Percentiles rank a stretch among this genome's conserved stretches.
Evolutionary conservation across 1,140 invertebrate genomes (phyloP).

Genomic region (Phocides pigmalion): DNA sequence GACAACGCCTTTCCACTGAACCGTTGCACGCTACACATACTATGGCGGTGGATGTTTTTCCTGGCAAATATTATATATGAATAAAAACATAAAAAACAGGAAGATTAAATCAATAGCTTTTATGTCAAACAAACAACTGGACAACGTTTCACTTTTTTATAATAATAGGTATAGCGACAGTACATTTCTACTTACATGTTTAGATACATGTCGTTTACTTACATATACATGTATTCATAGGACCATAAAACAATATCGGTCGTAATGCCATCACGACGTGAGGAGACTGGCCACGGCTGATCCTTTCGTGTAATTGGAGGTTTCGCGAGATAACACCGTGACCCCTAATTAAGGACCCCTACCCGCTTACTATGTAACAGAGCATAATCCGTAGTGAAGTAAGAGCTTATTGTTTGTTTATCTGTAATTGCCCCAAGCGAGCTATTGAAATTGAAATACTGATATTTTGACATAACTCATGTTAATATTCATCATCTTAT

Average conservation of each 20-base stretch:
- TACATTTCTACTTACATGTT: neutral
- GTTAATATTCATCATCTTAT: too few species aligned
- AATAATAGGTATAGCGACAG: neutral
- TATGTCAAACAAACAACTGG: too few species aligned
- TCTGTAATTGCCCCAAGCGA: neutral
- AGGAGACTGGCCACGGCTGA: constrained; percentile 61
- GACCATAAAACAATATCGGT: constrained; percentile 17
- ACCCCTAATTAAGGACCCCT: constrained; percentile 66
- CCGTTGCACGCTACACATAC: too few species aligned
- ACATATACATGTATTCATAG: constrained; percentile 5
- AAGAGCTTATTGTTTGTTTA: constrained; percentile 20
- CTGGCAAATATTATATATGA: too few species aligned
- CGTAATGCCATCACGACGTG: constrained; percentile 50
- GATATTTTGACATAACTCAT: too few species aligned
- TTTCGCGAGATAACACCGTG: constrained; percentile 79
- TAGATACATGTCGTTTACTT: neutral
- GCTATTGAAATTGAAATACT: neutral
- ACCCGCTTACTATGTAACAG: constrained; percentile 24
- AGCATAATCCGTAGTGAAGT: constrained; percentile 11
- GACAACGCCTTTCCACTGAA: too few species aligned
- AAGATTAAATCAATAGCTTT: too few species aligned
- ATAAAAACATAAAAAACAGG: too few species aligned
- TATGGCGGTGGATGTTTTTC: too few species aligned
- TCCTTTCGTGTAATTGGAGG: constrained; percentile 69
- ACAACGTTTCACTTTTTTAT: too few species aligned